Conservation (phyloP, 2,888 invertebrate species). For the Himalopsyche anomala region DNA sequence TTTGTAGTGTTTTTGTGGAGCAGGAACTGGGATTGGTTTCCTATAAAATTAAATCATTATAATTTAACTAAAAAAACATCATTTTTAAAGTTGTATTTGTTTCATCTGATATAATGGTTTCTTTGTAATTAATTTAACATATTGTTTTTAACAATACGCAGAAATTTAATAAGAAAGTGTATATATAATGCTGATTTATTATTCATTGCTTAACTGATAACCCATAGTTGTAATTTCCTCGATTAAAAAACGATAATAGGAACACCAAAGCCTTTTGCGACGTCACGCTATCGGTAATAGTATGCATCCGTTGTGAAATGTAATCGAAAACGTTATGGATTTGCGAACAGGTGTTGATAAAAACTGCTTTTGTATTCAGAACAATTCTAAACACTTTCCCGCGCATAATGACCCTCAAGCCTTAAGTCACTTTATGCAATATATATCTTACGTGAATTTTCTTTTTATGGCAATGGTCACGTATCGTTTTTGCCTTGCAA, state of each 20-base stretch:
- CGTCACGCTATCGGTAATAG: neutral
- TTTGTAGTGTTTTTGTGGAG: conserved; percentile 89
- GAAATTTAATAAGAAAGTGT: too few species aligned
- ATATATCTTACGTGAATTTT: conserved; percentile 48
- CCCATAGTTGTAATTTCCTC: neutral
- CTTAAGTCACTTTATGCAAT: conserved; percentile 2
- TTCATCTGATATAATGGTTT: too few species aligned
- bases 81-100: too few species aligned
- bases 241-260: neutral
- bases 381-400: conserved; percentile 45
- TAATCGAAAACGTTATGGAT: conserved; percentile 24
- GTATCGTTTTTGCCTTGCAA: neutral
- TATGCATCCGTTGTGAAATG: conserved; percentile 40
- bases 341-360: conserved; percentile 15
- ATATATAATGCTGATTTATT: too few species aligned
- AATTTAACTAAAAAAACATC: too few species aligned
- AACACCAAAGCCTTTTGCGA: neutral
- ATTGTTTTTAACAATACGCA: too few species aligned
- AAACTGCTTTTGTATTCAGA: conserved; percentile 29
- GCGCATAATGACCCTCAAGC: conserved; percentile 39
- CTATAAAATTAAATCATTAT: conserved; percentile 56
- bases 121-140: too few species aligned
- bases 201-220: too few species aligned
- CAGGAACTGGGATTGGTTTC: conserved; percentile 75
- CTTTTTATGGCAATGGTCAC: conserved; percentile 39